Evolutionary conservation across 2,888 invertebrate genomes (phyloP).

Genomic region (Cerceris rybyensis): DNA sequence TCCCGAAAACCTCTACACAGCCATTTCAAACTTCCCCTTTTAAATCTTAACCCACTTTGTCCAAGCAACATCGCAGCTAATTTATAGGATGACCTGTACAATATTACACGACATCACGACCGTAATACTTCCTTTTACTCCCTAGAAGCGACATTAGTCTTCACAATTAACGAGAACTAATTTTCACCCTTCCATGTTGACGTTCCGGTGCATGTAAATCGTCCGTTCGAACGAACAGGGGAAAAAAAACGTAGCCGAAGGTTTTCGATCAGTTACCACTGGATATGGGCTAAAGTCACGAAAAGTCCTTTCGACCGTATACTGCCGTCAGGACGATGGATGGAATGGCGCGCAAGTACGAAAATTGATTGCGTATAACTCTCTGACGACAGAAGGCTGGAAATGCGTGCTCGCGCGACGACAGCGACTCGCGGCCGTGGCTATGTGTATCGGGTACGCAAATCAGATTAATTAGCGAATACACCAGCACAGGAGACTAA

Average conservation of each 20-base stretch:
- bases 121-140: too few relatives aligned
- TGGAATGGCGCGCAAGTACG: slow-evolving; percentile 34
- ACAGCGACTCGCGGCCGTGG: slow-evolving; percentile 34
- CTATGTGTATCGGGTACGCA: slow-evolving; percentile 48
- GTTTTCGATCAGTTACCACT: neutral
- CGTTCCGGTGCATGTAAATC: neutral
- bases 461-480: slow-evolving; percentile 69
- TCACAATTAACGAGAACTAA: slow-evolving; percentile 19
- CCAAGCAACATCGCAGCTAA: too few relatives aligned
- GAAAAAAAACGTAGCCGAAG: neutral
- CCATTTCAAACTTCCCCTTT: too few relatives aligned
- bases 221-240: slow-evolving; percentile 5
- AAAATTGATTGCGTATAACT: slow-evolving; percentile 54
- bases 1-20: too few relatives aligned
- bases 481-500: slow-evolving; percentile 37
- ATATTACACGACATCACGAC: too few relatives aligned
- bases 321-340: slow-evolving; percentile 21
- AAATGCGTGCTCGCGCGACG: slow-evolving; percentile 56
- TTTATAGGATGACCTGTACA: too few relatives aligned
- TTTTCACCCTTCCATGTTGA: slow-evolving; percentile 8
- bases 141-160: too few relatives aligned
- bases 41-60: too few relatives aligned
- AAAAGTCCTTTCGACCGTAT: slow-evolving; percentile 20
- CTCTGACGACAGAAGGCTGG: slow-evolving; percentile 55
- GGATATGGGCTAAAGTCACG: slow-evolving; percentile 43